Evolutionary conservation across 2,113 vertebrate species (phyloP).

Genomic region (Glareola pratincola): DNA sequence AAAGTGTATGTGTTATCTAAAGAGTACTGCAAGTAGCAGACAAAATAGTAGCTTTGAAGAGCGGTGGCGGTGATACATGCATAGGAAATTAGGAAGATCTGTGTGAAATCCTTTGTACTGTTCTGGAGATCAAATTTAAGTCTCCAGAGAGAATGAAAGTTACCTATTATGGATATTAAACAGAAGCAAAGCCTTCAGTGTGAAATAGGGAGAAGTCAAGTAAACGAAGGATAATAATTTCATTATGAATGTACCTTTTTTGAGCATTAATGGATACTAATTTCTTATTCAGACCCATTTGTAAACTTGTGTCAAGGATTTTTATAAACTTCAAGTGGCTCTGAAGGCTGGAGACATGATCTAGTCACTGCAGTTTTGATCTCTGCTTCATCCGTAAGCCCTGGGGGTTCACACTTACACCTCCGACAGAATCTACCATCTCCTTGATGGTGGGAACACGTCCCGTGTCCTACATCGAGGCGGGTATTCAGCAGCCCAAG

Average conservation of each 20-base stretch:
- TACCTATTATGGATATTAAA: not conserved
- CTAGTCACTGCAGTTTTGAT: not conserved
- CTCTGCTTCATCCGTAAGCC: not conserved
- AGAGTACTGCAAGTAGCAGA: not conserved
- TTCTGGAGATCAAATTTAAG: not conserved
- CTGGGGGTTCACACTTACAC: not conserved
- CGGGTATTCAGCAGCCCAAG: not conserved
- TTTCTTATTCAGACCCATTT: not conserved
- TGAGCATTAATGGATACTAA: not conserved
- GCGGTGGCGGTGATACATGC: not conserved
- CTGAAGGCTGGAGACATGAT: not conserved
- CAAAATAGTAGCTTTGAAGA: not conserved
- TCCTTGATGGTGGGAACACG: not conserved
- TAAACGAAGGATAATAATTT: not conserved
- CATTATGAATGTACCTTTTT: not conserved
- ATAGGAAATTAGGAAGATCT: not conserved
- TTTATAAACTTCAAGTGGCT: not conserved
- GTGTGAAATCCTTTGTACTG: not conserved
- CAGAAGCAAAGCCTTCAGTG: not conserved
- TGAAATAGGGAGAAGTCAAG: not conserved
- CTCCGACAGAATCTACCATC: rapidly evolving
- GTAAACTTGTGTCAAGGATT: not conserved
- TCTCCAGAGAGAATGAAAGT: not conserved
- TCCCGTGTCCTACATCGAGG: rapidly evolving
- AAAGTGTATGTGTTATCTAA: not conserved